A percentile compares a stretch with the other conserved stretches of the same genome.
phyloP scores from a whole-genome alignment of 2,888 invertebrate species.

The Pristionchus mayeri region DNA sequence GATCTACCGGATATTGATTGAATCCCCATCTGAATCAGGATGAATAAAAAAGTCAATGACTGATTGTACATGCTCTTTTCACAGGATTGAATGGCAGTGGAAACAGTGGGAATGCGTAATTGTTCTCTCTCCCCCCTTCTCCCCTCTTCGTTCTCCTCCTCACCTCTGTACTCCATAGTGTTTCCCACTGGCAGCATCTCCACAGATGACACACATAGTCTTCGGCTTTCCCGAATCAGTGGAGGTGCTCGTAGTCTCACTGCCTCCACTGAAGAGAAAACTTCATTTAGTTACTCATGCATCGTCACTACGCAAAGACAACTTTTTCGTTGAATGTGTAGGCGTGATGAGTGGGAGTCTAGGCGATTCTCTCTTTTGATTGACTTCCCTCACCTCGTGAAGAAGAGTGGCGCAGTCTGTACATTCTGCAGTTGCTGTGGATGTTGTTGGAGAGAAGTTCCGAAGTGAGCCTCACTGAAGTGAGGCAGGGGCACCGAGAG shows the following conservation, averaged over 20 bases:
- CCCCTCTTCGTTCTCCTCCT: neutral
- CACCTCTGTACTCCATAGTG: constrained; percentile 51
- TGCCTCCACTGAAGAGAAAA: neutral
- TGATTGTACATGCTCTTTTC: neutral
- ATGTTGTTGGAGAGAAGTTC: neutral
- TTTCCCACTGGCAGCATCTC: constrained; percentile 49
- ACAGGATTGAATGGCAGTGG: neutral
- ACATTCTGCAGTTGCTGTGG: neutral
- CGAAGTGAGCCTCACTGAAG: constrained; percentile 8
- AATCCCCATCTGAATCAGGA: too few relatives aligned
- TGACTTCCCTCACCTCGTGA: neutral
- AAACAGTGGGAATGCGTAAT: too few relatives aligned
- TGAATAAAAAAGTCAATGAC: too few relatives aligned
- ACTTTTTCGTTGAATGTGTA: neutral
- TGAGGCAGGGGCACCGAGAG: neutral
- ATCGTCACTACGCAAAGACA: neutral
- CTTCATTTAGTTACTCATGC: too few relatives aligned
- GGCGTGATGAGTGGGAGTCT: neutral
- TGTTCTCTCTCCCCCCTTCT: too few relatives aligned
- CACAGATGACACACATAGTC: constrained; percentile 43
- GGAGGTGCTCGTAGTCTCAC: neutral
- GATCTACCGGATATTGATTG: too few relatives aligned
- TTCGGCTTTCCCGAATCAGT: neutral
- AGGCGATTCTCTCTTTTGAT: too few relatives aligned
- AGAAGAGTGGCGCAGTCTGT: neutral